Percentiles rank a stretch among this genome's conserved stretches.
These are phyloP conservation scores for Hoplodrina ambigua DNA, from an alignment of 2,888 invertebrate species.

Conservation along the genomic window DNA sequence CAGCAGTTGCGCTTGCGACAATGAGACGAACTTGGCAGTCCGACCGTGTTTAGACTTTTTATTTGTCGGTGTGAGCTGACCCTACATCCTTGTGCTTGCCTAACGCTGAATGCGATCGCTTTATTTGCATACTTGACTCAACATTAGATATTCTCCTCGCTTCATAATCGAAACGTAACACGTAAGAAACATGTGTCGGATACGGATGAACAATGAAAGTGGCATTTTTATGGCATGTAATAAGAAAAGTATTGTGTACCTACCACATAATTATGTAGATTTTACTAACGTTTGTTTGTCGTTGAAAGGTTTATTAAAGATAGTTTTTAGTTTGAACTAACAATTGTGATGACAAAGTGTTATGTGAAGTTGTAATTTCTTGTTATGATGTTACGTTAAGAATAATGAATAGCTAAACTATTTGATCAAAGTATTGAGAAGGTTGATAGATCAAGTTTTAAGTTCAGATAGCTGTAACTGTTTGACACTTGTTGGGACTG, in stretches of 20 bases:
- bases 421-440: too few species aligned
- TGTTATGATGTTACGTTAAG: too few species aligned
- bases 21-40: too few species aligned
- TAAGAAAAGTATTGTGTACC: constrained; percentile 43
- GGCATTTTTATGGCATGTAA: constrained; percentile 51
- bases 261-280: constrained; percentile 49
- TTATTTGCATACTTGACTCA: constrained; percentile 49
- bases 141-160: constrained; percentile 58
- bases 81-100: constrained; percentile 1
- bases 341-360: constrained; percentile 30
- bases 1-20: too few species aligned
- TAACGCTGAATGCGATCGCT: constrained; percentile 25
- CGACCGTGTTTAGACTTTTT: too few species aligned
- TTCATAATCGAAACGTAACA: constrained; percentile 61
- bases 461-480: too few species aligned
- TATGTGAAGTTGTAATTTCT: not conserved
- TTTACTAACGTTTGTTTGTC: constrained; percentile 38
- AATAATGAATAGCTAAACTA: too few species aligned
- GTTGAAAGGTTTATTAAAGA: constrained; percentile 11
- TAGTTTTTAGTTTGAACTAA: constrained; percentile 24
- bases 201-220: constrained; percentile 65
- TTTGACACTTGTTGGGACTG: too few species aligned
- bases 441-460: too few species aligned
- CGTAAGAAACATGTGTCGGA: constrained; percentile 63
- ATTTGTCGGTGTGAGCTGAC: too few species aligned